These are phyloP conservation scores for Pogonognathellus flavescens DNA, from an alignment of 1,140 invertebrate species.

Conservation along the genomic window DNA sequence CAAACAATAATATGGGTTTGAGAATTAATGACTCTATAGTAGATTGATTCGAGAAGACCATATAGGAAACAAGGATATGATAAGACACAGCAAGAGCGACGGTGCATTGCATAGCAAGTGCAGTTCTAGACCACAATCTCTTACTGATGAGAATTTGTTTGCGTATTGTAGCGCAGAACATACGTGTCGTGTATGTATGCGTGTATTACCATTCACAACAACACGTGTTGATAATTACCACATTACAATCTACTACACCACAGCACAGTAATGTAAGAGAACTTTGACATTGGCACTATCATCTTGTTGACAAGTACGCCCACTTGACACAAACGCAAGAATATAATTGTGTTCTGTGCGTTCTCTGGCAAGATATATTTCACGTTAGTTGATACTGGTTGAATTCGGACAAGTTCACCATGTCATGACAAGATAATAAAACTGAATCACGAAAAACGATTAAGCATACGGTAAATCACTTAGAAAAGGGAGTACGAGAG, in stretches of 20 bases:
- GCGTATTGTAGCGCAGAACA: too few species aligned
- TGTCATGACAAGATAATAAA: slow-evolving; percentile 31
- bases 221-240: background rate
- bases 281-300: slow-evolving; percentile 1
- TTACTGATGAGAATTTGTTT: too few species aligned
- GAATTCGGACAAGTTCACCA: background rate
- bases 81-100: too few species aligned
- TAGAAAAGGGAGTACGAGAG: background rate
- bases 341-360: background rate
- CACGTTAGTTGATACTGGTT: background rate
- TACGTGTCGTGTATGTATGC: too few species aligned
- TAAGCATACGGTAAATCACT: slow-evolving; percentile 35
- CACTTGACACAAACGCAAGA: background rate
- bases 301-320: slow-evolving; percentile 8
- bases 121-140: too few species aligned
- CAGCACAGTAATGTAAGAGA: background rate
- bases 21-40: too few species aligned
- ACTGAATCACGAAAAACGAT: slow-evolving; percentile 30
- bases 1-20: too few species aligned
- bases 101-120: too few species aligned
- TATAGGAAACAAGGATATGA: too few species aligned
- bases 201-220: too few species aligned
- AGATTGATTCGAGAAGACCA: too few species aligned
- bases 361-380: too few species aligned
- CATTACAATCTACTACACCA: background rate